Evolutionary conservation across 2,888 invertebrate species (phyloP).

Genomic region (Empis livida): DNA sequence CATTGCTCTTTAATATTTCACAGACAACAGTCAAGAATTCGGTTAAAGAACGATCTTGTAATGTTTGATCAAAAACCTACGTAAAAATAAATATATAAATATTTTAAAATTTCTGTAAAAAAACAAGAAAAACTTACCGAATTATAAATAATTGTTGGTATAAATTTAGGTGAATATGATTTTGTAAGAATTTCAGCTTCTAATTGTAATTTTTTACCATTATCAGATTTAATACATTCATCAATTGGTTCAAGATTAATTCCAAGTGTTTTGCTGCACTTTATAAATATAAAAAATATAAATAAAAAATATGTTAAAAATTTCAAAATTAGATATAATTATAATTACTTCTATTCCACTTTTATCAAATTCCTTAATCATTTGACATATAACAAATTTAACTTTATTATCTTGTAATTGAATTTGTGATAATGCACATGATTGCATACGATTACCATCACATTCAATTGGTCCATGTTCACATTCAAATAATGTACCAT

Average conservation of each 20-base stretch:
- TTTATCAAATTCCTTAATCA: constrained; percentile 29
- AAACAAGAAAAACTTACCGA: constrained; percentile 35
- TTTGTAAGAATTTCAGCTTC: constrained; percentile 37
- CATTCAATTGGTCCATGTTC: constrained; percentile 53
- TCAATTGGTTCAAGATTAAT: constrained; percentile 29
- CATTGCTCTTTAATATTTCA: constrained; percentile 15
- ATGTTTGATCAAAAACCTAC: constrained; percentile 32
- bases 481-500: constrained; percentile 40
- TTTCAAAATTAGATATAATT: too few relatives aligned
- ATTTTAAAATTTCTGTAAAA: too few relatives aligned
- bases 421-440: constrained; percentile 37
- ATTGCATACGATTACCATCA: constrained; percentile 47
- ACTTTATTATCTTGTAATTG: constrained; percentile 25
- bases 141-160: constrained; percentile 41
- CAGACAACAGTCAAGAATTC: constrained; percentile 36
- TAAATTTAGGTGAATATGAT: constrained; percentile 32
- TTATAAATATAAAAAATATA: neutral
- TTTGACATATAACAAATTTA: constrained; percentile 37
- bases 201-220: constrained; percentile 37
- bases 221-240: constrained; percentile 31
- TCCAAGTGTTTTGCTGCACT: constrained; percentile 36
- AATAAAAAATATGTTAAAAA: too few relatives aligned
- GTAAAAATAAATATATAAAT: constrained; percentile 13
- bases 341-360: constrained; percentile 16
- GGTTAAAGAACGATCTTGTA: constrained; percentile 35